These are phyloP conservation scores for Pseudois nayaur DNA, from an alignment of 2,113 vertebrate genomes.

Conservation along the genomic window DNA sequence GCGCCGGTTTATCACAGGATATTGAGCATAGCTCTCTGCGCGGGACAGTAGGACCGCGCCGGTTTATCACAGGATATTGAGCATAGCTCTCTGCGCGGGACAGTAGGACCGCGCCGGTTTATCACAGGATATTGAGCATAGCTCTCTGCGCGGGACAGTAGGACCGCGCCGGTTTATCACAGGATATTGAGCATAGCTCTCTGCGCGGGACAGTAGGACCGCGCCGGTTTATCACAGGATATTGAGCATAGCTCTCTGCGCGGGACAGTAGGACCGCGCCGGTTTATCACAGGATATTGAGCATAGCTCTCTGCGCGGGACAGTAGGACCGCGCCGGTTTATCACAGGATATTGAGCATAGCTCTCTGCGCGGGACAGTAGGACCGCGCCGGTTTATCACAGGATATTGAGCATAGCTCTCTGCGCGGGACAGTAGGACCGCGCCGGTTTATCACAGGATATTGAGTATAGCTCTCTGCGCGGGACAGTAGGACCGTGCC, in stretches of 20 bases:
- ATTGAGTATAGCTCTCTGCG: rapidly evolving
- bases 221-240: background rate
- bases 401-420: rapidly evolving
- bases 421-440: rapidly evolving
- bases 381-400: background rate
- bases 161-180: background rate
- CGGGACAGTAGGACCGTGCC: rapidly evolving
- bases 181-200: rapidly evolving
- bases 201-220: rapidly evolving
- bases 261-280: rapidly evolving
- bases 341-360: rapidly evolving
- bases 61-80: background rate
- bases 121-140: rapidly evolving
- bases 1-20: background rate
- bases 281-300: background rate
- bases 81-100: rapidly evolving
- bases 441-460: background rate
- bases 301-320: rapidly evolving
- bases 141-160: background rate
- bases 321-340: background rate
- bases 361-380: background rate
- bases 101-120: background rate
- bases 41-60: rapidly evolving
- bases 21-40: rapidly evolving
- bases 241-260: rapidly evolving